Conservation (phyloP, 2,113 vertebrate genomes). For the Malurus elegans region DNA sequence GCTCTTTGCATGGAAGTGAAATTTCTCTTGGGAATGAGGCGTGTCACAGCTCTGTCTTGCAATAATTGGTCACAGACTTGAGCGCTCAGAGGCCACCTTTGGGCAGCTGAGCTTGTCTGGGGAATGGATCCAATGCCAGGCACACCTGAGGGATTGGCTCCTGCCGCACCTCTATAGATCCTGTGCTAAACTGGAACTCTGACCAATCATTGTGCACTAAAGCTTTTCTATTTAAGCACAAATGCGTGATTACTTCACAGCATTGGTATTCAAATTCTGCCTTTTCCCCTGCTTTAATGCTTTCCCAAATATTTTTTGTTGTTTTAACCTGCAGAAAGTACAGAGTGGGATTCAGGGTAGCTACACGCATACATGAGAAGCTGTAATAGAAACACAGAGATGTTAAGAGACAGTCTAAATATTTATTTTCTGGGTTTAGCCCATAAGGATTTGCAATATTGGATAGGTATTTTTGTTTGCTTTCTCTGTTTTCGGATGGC, state of each 20-base stretch:
- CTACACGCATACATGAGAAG: not conserved
- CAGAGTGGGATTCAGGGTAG: not conserved
- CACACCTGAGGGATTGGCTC: fast-evolving
- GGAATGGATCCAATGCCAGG: not conserved
- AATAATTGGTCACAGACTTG: fast-evolving
- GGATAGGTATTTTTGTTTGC: not conserved
- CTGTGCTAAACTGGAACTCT: not conserved
- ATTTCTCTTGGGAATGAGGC: not conserved
- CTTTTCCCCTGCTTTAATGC: not conserved
- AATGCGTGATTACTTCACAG: not conserved
- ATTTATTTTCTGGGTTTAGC: not conserved
- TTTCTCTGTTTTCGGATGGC: not conserved
- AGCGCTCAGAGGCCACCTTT: not conserved
- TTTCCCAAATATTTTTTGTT: not conserved
- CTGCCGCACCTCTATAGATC: fast-evolving
- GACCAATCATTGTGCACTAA: not conserved
- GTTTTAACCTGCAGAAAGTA: not conserved
- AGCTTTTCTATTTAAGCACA: not conserved
- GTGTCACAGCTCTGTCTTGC: not conserved
- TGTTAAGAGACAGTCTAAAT: not conserved
- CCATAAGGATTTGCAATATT: not conserved
- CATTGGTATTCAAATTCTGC: not conserved
- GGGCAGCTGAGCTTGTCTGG: not conserved
- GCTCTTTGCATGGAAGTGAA: not conserved
- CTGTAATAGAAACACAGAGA: not conserved